Percentiles rank a stretch among this genome's conserved stretches.
phyloP scores from a whole-genome alignment of 2,888 invertebrate species.

The Cosmia trapezina region DNA sequence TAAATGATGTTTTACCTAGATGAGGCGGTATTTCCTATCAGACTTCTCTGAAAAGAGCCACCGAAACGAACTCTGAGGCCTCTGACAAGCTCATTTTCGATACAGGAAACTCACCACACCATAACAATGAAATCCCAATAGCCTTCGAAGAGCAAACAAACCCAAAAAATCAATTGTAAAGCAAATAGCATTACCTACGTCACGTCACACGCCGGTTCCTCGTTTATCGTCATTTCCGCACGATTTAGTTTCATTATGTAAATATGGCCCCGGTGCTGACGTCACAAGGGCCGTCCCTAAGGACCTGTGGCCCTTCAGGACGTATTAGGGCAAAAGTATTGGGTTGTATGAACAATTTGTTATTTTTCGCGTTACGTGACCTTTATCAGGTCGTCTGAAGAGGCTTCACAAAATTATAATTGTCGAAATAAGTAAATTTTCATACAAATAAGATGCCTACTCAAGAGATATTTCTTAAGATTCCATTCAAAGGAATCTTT shows the following conservation, averaged over 20 bases:
- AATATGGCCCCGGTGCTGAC: slow-evolving; percentile 45
- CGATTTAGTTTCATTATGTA: slow-evolving; percentile 63
- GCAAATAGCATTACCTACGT: slow-evolving; percentile 14
- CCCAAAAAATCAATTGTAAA: slow-evolving; percentile 10
- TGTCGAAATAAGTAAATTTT: slow-evolving; percentile 21
- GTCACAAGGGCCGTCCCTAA: slow-evolving; percentile 30
- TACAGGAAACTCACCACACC: background rate
- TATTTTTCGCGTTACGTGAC: background rate
- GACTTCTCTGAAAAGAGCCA: no score
- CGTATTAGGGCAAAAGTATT: slow-evolving; percentile 20
- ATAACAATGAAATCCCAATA: slow-evolving; percentile 3
- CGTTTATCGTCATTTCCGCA: slow-evolving; percentile 52
- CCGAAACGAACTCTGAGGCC: no score
- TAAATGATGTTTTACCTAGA: no score
- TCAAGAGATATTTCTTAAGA: slow-evolving; percentile 28
- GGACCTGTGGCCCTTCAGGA: slow-evolving; percentile 24
- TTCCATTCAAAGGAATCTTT: slow-evolving; percentile 37
- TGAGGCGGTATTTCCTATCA: no score
- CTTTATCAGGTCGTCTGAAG: background rate
- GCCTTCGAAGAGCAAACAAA: slow-evolving; percentile 1
- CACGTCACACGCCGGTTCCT: slow-evolving; percentile 12
- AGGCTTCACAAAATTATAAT: slow-evolving; percentile 16
- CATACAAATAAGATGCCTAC: slow-evolving; percentile 22
- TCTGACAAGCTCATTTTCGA: background rate
- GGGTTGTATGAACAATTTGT: background rate